Evolutionary conservation across 2,797 vertebrate species (phyloP).

Genomic region (Chloroceryle inda): DNA sequence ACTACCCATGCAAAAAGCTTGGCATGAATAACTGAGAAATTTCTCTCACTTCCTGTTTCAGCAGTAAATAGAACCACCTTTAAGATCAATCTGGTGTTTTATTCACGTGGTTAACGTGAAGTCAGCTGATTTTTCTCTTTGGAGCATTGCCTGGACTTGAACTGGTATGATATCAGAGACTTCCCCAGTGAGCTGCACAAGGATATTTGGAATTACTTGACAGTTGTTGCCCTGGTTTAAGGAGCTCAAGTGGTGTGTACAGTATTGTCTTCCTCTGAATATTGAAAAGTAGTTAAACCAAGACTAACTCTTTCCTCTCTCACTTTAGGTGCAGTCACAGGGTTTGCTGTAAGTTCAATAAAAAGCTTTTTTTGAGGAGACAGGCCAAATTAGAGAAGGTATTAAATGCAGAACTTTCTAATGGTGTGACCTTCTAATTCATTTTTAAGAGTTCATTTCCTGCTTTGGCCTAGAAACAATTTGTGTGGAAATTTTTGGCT

Average conservation of each 20-base stretch:
- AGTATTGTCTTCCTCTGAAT: neutral
- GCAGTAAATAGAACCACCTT: neutral
- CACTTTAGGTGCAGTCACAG: neutral
- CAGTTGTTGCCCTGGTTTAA: neutral
- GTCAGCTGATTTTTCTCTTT: constrained; percentile 44
- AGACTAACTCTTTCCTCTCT: neutral
- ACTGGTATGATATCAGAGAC: neutral
- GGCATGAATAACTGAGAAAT: neutral
- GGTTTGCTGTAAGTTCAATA: neutral
- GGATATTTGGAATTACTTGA: neutral
- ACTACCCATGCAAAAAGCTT: neutral
- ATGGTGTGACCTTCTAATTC: neutral
- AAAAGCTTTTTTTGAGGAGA: neutral
- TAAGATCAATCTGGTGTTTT: rapidly evolving
- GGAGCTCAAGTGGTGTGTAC: neutral
- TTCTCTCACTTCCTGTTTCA: neutral
- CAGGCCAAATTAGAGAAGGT: neutral
- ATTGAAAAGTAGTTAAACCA: neutral
- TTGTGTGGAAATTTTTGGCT: neutral
- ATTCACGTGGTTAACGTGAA: rapidly evolving
- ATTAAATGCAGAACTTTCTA: neutral
- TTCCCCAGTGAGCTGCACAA: neutral
- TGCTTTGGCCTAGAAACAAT: neutral
- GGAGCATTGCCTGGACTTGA: neutral
- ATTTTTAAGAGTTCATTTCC: neutral